These are phyloP conservation scores for Liodrosophila aerea DNA, from an alignment of 2,888 invertebrate species.

Conservation along the genomic window DNA sequence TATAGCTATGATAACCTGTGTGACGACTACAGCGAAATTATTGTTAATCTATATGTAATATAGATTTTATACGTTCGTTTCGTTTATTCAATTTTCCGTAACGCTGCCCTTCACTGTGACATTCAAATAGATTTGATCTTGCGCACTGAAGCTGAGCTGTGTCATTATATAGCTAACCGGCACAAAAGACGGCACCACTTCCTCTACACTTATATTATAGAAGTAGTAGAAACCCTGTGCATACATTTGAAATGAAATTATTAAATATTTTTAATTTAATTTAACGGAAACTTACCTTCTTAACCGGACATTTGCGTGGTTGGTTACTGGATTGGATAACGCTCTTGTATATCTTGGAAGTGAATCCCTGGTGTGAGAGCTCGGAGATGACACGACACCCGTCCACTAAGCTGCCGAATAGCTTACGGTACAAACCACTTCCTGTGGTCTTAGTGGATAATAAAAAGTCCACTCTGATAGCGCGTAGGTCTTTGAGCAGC, in stretches of 20 bases:
- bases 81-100: background rate
- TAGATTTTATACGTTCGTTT: background rate
- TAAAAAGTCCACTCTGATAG: background rate
- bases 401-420: background rate
- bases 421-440: background rate
- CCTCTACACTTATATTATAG: conserved; percentile 6
- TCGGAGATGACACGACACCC: background rate
- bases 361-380: background rate
- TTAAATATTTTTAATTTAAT: background rate
- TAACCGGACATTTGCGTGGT: background rate
- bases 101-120: background rate
- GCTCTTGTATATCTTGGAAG: background rate
- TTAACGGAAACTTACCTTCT: background rate
- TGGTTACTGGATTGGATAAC: background rate
- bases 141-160: background rate
- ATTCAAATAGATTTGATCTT: conserved; percentile 1
- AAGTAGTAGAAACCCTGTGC: conserved; percentile 1
- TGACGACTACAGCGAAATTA: no score
- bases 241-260: background rate
- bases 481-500: background rate
- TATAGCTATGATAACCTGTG: no score
- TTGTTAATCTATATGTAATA: no score
- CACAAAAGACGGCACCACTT: conserved; percentile 2
- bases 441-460: background rate
- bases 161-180: background rate